Base-by-base conservation (phyloP, 2,888 invertebrate genomes). In the Slavum lentiscoides region DNA sequence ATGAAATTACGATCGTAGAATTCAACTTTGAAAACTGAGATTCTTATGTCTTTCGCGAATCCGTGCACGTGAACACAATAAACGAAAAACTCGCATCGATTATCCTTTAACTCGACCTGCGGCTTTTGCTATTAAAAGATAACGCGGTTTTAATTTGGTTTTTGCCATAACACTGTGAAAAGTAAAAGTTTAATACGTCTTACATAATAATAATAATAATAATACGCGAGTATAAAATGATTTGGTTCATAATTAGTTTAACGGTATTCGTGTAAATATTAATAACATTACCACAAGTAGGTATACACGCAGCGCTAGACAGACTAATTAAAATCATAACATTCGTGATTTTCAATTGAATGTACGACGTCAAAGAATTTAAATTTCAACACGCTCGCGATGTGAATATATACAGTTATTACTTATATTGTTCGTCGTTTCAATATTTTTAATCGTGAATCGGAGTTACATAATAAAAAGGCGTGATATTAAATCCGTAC, bases 11-110 rank as follows among this genome's bases (percentile, higher is more conserved):
- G 3, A 58, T 37, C 19, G 11, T 37, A 61, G 23, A 61, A 61
- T 30, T 39, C 59, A 43, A 17, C 21, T 11, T 21, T 61, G 43
- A 17, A 61, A 61, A 23, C 19, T 61, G 1, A 73, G 21, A 21
- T 43, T 43, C 11, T 61, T 73, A 73, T 58, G 59, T 73, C n/a
- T 73, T 61, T 43, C 19, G 19, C 23, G 59, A 23, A 73, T 23
- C 73, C 73, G 17, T 37, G 19, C 59, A 39, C 61, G 23, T 19
- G 21, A 61, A 21, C 43, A 61, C 43, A 73, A 61, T 73, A 61
- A 61, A 43, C 23, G 7, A 43, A 43, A 53, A 55, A 53, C n/a
- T n/a, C 55, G 55, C 1, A 37, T 55, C 2, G n/a, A 37, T 55
- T 69, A 55, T n/a, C 55, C 37, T 70, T 69, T 69, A 19, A 11